Base-by-base conservation (phyloP, 2,113 vertebrate species). In the Calyptomena viridis region DNA sequence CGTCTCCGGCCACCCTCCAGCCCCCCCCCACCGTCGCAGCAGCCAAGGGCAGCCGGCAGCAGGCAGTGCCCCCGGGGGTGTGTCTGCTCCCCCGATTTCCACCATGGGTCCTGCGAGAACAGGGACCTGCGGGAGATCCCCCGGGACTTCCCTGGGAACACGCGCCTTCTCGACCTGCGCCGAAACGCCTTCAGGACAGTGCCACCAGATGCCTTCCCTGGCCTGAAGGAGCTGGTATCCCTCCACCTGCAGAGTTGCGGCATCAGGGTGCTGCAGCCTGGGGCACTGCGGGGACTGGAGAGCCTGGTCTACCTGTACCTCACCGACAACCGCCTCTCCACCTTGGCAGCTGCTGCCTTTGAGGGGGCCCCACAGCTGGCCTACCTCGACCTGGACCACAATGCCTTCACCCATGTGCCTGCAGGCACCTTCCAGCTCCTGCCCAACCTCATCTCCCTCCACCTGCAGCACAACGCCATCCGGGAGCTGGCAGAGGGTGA, bases 271-370 rank as follows among this genome's bases (percentile, higher is more conserved):
- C 95, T 99, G 87, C 98, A 97, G 21, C 94, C 93, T 0, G 97
- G 98, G 3, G 99, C 99, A 4, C 98, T 99, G 91, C 96, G 8
- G 4, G 98, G 99, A 10, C 98, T 99, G 98, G 97, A 96, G 73
- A 97, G 96, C 44, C 97, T 99, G 27, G 85, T 99, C 46, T 99
- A 99, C 95, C 98, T 99, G 63, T 99, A 99, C 98, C 98, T 99
- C 62, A 98, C 98, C 0, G n/a, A 99, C 95, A 99, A 99, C 81
- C 96, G 73, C 69, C 98, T 99, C 58, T 97, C 98, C 0, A 97
- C 97, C 9, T 95, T 99, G 93, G 98, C 73, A 2, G 97, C 98
- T 0, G 89, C 98, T 0, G 97, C 98, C 82, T 99, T 99, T 3
- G 95, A 98, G 84, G 99, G 99, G 8, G 97, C 97, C 11, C 98